Base-by-base conservation (phyloP, 2,113 vertebrate species). In the Cacatua alba region DNA sequence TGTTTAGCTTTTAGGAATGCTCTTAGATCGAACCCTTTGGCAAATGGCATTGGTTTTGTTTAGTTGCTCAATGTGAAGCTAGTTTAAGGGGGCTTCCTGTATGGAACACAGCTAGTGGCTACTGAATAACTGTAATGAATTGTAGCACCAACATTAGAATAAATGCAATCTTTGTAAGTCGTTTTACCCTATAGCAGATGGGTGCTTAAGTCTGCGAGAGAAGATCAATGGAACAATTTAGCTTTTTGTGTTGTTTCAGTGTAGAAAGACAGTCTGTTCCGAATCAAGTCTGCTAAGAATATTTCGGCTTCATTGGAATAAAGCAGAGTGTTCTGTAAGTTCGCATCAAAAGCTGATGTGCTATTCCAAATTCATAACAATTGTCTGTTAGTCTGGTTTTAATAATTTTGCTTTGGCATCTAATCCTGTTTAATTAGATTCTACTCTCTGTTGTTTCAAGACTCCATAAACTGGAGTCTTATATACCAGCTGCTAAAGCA, bases 361-460 rank as follows among this genome's bases (percentile, higher is more conserved):
- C 91, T 92, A 68, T 97, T 98, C 93, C 83, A 93, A 97, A 97
- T 97, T 97, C 93, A 82, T 96, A 97, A 97, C 96, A 97, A 98
- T 97, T 97, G 98, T 98, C 97, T 98, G 96, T 98, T 98, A 98
- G 98, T 97, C 97, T 98, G 95, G 97, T 98, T 98, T 98, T 98
- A 98, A 98, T 98, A 97, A 98, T 98, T 98, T 98, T 98, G 97
- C 97, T 96, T 98, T 98, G 98, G 97, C 97, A 98, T 97, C 96
- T 98, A 98, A 98, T 98, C 98, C 98, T 96, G 94, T 98, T 98
- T 98, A 98, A 99, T 98, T 98, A 98, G 98, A 98, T 98, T 98
- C 96, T 96, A 95, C 96, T 97, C 95, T 97, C 97, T 98, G 98
- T 98, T 98, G 98, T 98, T 98, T 98, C 98, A 98, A 98, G 98